These are phyloP conservation scores for Sylvilagus bachmani DNA, from an alignment of 2,113 vertebrate genomes.

Conservation along the genomic window DNA sequence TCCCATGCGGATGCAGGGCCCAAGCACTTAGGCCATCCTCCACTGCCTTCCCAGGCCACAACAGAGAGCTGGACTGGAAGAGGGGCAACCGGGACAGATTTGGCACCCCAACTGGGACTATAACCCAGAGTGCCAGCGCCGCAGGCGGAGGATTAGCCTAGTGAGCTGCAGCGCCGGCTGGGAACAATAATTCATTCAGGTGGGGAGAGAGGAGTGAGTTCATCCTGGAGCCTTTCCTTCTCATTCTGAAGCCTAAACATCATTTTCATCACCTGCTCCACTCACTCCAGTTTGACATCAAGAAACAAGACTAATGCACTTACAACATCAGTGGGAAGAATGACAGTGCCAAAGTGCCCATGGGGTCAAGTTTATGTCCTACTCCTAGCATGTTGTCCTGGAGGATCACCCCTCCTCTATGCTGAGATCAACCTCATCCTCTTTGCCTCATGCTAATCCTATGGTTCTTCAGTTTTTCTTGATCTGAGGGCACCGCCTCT, in stretches of 20 bases:
- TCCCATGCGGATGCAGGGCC: no score
- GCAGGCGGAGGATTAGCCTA: no score
- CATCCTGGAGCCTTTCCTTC: not conserved
- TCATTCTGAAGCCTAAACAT: not conserved
- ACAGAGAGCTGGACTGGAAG: no score
- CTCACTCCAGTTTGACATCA: not conserved
- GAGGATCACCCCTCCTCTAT: not conserved
- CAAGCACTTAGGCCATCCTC: no score
- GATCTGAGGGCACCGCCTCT: not conserved
- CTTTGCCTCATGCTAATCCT: not conserved
- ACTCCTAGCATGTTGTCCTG: fast-evolving
- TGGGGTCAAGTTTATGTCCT: fast-evolving
- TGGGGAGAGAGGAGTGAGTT: not conserved
- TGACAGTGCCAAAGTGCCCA: fast-evolving
- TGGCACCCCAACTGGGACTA: no score
- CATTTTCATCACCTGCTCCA: not conserved
- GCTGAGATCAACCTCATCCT: fast-evolving
- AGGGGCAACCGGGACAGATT: no score
- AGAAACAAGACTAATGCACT: not conserved
- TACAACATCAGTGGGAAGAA: not conserved
- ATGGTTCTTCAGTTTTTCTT: not conserved
- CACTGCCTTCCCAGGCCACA: no score
- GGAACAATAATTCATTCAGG: not conserved
- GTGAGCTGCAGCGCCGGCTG: no score
- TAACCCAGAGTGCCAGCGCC: no score